A percentile compares a stretch with the other conserved stretches of the same genome.
phyloP scores from a whole-genome alignment of 2,888 invertebrate species.

The Drosophila ustulata region DNA sequence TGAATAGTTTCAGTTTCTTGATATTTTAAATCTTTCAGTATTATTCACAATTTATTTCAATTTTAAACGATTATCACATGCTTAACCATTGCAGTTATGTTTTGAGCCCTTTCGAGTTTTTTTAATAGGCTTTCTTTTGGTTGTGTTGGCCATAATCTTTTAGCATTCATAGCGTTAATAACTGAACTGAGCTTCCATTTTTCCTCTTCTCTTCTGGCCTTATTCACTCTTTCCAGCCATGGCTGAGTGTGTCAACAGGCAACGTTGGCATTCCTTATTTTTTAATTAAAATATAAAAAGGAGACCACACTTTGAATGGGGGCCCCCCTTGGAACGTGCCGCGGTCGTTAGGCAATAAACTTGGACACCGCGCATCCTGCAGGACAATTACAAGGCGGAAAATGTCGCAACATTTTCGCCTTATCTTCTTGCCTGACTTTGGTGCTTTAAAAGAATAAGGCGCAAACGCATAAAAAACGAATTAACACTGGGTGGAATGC shows the following conservation, averaged over 20 bases:
- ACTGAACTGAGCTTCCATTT: conserved; percentile 13
- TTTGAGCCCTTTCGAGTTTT: too few species aligned
- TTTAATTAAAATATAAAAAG: conserved; percentile 65
- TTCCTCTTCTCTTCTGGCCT: neutral
- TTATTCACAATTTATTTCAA: too few species aligned
- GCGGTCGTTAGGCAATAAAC: conserved; percentile 84
- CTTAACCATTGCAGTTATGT: neutral
- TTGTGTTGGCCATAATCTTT: conserved; percentile 1
- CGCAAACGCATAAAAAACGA: conserved; percentile 65
- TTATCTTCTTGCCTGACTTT: conserved; percentile 55
- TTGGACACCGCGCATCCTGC: conserved; percentile 70
- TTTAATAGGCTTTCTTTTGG: neutral
- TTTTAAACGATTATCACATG: too few species aligned
- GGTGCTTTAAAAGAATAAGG: conserved; percentile 62
- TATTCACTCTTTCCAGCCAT: conserved; percentile 1
- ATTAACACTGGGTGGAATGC: conserved; percentile 42
- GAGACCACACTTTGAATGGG: conserved; percentile 53
- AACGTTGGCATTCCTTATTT: conserved; percentile 50
- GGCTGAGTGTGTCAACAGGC: conserved; percentile 47
- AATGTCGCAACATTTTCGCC: conserved; percentile 75
- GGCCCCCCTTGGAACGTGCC: conserved; percentile 51
- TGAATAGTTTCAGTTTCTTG: too few species aligned
- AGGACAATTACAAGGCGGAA: conserved; percentile 71
- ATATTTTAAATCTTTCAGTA: too few species aligned
- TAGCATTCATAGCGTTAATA: conserved; percentile 37